Base-by-base conservation (phyloP, 2,888 invertebrate genomes). In the Hoplodrina ambigua region DNA sequence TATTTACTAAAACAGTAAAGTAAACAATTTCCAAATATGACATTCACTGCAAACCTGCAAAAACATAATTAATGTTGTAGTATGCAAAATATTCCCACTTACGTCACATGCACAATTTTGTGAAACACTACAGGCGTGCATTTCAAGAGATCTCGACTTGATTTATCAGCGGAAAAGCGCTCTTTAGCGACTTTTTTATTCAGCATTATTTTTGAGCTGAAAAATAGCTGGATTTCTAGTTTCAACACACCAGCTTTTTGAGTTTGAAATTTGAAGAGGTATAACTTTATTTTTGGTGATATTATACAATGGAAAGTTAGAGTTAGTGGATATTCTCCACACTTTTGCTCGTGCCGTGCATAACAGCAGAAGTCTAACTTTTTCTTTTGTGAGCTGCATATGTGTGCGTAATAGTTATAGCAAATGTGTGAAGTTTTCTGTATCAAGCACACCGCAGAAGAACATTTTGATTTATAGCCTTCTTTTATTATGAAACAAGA, bases 61-160 rank as follows among this genome's bases (percentile, higher is more conserved):
- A 63, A 56, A 30, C 37, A 52, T 59, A 54, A 62, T 65, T 70
- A 81, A 78, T 49, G 33, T 65, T 56, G 55, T 69, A 55, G 69
- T 59, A 62, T 77, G 78, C 53, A 76, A 80, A 74, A 77, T 83
- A 79, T 78, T 71, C 63, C 78, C 72, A 70, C 76, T 85, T 58
- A 73, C 59, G 76, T 81, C 85, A 80, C 44, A 69, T 66, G 56
- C 78, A 77, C 54, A 59, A 54, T 78, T 82, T 56, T 82, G 61
- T 70, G 62, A 69, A 75, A 74, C 71, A 79, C 75, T 75, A 68
- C 71, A 75, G 60, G 33, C 72, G 60, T 60, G 73, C 78, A 72
- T 72, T 84, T 81, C 72, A 81, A 72, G 82, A 75, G 81, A 78
- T 66, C 78, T 85, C 69, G 15, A 76, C 75, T 78, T 81, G 84